A percentile compares a stretch with the other conserved stretches of the same genome.
These are phyloP conservation scores for Entomyzon cyanotis DNA, from an alignment of 2,113 vertebrate species.

Conservation along the genomic window DNA sequence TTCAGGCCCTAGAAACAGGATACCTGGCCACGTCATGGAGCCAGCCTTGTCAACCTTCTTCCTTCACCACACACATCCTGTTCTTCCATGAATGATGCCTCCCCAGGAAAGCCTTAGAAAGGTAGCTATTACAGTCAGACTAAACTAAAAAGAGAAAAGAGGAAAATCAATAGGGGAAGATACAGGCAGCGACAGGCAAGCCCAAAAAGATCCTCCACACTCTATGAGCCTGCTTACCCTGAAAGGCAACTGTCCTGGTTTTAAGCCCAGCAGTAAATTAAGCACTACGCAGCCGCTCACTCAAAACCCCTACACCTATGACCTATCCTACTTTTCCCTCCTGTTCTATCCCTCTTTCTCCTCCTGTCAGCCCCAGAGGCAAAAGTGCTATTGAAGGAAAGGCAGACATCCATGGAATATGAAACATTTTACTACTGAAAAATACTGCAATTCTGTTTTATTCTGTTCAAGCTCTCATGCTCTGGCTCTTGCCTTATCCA, in stretches of 20 bases:
- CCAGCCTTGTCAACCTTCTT: background rate
- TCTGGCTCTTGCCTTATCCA: background rate
- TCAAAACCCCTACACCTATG: background rate
- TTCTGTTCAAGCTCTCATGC: background rate
- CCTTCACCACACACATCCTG: background rate
- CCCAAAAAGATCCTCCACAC: background rate
- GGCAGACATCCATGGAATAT: background rate
- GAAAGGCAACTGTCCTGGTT: background rate
- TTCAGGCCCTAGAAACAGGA: background rate
- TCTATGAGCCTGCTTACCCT: background rate
- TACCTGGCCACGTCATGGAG: background rate
- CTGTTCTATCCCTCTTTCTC: background rate
- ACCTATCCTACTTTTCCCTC: background rate
- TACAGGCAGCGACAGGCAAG: background rate
- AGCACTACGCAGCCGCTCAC: fast-evolving
- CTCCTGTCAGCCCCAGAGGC: background rate
- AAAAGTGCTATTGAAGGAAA: background rate
- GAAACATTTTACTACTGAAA: background rate
- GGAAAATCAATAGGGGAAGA: background rate
- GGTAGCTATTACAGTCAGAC: background rate
- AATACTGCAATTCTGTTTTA: background rate
- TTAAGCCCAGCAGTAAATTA: background rate
- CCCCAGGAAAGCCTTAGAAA: background rate
- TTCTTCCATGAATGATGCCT: background rate
- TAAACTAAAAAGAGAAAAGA: background rate